Evolutionary conservation across 1,140 invertebrate species (phyloP).

Genomic region (Aphelinus certus): DNA sequence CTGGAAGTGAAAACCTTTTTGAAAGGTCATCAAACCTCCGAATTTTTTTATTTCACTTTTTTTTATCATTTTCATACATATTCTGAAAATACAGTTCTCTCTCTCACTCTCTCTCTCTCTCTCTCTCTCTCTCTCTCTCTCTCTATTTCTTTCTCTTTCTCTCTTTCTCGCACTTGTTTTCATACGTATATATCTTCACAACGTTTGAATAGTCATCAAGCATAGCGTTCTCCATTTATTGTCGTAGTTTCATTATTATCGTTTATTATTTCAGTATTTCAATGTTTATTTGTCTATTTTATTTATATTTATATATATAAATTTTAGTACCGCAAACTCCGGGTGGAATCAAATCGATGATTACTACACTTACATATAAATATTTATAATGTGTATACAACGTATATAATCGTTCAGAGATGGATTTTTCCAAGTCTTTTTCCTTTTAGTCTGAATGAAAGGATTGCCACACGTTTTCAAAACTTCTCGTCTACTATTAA

Average conservation of each 20-base stretch:
- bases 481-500: neutral
- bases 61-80: slow-evolving; percentile 15
- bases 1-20: slow-evolving; percentile 47
- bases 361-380: slow-evolving; percentile 34
- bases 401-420: slow-evolving; percentile 31
- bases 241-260: slow-evolving; percentile 47
- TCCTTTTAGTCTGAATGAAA: slow-evolving; percentile 25
- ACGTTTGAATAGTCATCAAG: slow-evolving; percentile 3
- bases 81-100: slow-evolving; percentile 48
- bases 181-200: no score
- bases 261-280: slow-evolving; percentile 23
- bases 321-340: slow-evolving; percentile 18
- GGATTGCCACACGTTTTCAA: slow-evolving; percentile 26
- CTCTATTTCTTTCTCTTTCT: neutral
- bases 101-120: neutral
- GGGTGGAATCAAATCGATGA: slow-evolving; percentile 35
- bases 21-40: slow-evolving; percentile 27
- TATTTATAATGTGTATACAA: slow-evolving; percentile 30
- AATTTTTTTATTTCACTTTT: slow-evolving; percentile 36
- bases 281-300: neutral
- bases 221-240: slow-evolving; percentile 38
- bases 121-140: slow-evolving; percentile 1
- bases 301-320: neutral
- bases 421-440: slow-evolving; percentile 33
- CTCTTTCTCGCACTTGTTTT: neutral